Conservation (phyloP, 1,140 invertebrate genomes). For the Amyelois transitella region DNA sequence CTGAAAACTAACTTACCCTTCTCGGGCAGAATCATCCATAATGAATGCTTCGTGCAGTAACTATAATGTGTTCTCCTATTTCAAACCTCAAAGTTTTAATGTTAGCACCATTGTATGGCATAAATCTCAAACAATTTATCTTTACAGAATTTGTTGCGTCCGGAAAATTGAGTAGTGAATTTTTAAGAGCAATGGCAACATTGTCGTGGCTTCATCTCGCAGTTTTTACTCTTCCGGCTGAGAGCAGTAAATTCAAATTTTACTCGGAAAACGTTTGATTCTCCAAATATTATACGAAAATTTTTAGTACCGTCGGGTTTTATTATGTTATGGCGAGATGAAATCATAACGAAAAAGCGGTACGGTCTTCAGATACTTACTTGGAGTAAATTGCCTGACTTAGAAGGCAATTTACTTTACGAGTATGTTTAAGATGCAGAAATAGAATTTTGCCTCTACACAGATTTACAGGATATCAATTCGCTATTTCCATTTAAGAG, state of each 20-base stretch:
- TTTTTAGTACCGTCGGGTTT: neutral
- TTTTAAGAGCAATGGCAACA: slow-evolving; percentile 1
- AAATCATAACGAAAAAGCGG: neutral
- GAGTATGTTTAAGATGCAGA: no score
- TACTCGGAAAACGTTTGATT: neutral
- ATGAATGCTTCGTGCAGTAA: no score
- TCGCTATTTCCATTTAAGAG: no score
- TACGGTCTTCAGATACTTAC: neutral
- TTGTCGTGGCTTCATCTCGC: neutral
- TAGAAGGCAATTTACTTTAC: no score
- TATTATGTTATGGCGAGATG: neutral
- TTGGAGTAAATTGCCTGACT: neutral
- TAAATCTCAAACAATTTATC: neutral
- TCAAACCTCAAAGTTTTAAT: no score
- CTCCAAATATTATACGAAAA: neutral
- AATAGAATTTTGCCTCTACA: no score
- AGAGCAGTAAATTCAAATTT: slow-evolving; percentile 1
- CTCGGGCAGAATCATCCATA: no score
- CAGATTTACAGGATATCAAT: no score
- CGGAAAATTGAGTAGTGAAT: slow-evolving; percentile 2
- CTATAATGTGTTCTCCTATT: no score
- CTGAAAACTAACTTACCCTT: no score
- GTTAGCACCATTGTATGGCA: no score
- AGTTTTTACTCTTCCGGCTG: neutral
- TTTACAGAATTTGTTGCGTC: neutral